Percentiles rank a stretch among this genome's conserved stretches.
Evolutionary conservation across 2,888 invertebrate species (phyloP).

Genomic region (Lymantria dispar): DNA sequence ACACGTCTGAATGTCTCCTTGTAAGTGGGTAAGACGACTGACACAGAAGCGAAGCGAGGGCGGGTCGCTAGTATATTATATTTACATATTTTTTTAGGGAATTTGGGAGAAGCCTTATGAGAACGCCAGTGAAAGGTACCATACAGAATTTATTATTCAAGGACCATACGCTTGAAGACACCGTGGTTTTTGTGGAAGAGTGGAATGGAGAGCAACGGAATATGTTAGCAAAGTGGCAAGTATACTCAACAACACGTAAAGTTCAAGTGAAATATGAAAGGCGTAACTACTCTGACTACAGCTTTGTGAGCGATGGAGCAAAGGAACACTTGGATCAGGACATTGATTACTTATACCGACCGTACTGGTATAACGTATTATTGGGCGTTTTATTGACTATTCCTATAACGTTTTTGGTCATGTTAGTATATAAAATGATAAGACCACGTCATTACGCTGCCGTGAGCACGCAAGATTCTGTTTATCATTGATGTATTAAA

Average conservation of each 20-base stretch:
- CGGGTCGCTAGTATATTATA: too few species aligned
- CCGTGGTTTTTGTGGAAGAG: slow-evolving; percentile 14
- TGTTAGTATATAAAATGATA: neutral
- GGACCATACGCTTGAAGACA: slow-evolving; percentile 12
- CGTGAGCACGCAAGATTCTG: neutral
- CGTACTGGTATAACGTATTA: neutral
- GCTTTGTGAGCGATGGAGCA: neutral
- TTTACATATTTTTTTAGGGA: slow-evolving; percentile 6
- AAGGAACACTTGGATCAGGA: neutral
- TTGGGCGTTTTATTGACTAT: neutral
- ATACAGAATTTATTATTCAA: slow-evolving; percentile 12
- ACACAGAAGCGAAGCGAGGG: too few species aligned
- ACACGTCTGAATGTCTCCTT: too few species aligned
- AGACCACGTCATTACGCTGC: neutral
- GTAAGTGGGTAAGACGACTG: too few species aligned
- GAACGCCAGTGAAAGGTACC: slow-evolving; percentile 5
- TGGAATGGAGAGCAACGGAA: slow-evolving; percentile 2
- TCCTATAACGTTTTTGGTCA: neutral
- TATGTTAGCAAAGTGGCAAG: slow-evolving; percentile 15
- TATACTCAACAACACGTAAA: slow-evolving; percentile 7
- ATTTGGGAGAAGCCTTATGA: slow-evolving; percentile 9
- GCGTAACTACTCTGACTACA: neutral
- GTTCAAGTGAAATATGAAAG: neutral
- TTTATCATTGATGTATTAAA: too few species aligned
- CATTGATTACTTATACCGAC: neutral